phyloP scores from a whole-genome alignment of 2,888 invertebrate genomes.

The Ligdia adustata region DNA sequence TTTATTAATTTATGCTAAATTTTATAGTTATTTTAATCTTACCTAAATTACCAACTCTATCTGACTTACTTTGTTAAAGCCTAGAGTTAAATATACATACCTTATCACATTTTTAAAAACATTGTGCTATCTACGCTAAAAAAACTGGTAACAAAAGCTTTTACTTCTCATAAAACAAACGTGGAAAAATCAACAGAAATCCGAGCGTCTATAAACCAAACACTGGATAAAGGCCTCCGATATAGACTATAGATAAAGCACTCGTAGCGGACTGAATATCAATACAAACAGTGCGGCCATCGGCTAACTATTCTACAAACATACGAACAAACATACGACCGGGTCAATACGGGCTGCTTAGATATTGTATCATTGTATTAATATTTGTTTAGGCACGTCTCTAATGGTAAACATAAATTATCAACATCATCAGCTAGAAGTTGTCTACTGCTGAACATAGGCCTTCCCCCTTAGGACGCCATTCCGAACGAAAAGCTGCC shows the following conservation, averaged over 20 bases:
- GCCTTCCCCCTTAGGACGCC: no score
- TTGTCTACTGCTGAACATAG: no score
- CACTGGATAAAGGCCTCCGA: conserved; percentile 1
- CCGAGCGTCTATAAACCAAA: conserved; percentile 1
- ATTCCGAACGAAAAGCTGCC: no score
- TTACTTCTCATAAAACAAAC: no score
- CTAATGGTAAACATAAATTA: no score
- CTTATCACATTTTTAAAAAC: no score
- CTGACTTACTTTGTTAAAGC: no score
- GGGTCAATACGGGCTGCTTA: conserved; percentile 14
- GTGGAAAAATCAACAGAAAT: conserved; percentile 2
- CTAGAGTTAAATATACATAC: no score
- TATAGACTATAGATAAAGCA: conserved; percentile 12
- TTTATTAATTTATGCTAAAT: no score
- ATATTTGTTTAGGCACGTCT: not conserved
- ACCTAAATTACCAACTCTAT: no score
- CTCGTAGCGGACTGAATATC: conserved; percentile 22
- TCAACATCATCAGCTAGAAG: no score
- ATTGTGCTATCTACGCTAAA: not conserved
- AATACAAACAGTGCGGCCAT: conserved; percentile 20
- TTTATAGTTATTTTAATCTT: no score
- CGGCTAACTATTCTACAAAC: conserved; percentile 18
- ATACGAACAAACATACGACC: conserved; percentile 4
- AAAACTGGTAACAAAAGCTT: conserved; percentile 1
- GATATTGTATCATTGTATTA: not conserved